phyloP scores from a whole-genome alignment of 2,797 vertebrate genomes.

The Botia almorhae region DNA sequence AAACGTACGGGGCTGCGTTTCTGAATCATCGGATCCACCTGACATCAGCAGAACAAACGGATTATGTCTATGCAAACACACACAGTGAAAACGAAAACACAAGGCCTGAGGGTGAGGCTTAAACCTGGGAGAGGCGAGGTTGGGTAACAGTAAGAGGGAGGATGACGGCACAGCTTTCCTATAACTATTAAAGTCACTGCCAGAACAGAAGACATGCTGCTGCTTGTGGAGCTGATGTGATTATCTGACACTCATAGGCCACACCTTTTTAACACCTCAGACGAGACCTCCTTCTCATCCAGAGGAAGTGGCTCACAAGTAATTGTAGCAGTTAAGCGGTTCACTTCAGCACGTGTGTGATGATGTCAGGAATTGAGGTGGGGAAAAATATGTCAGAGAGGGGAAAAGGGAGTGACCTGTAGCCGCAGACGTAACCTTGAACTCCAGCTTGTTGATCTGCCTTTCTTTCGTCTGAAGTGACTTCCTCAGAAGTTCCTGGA shows the following conservation, averaged over 20 bases:
- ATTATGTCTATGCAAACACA: neutral
- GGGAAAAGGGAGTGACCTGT: conserved; percentile 61
- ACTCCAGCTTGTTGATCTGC: conserved; percentile 62
- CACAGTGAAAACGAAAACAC: conserved; percentile 35
- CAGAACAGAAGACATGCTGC: conserved; percentile 48
- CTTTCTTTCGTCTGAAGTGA: conserved; percentile 65
- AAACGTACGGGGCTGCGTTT: neutral
- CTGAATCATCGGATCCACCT: conserved; percentile 1
- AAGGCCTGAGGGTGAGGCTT: conserved; percentile 21
- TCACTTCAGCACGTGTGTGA: neutral
- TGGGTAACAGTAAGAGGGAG: conserved; percentile 11
- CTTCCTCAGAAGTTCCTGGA: conserved; percentile 77
- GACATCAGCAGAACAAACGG: neutral
- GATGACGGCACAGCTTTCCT: conserved; percentile 15
- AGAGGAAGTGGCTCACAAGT: neutral
- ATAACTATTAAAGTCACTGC: neutral
- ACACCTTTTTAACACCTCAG: neutral
- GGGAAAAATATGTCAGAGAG: neutral
- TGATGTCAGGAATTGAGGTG: neutral
- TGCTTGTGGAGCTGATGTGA: conserved; percentile 46
- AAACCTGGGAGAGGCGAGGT: conserved; percentile 4
- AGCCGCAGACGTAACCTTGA: neutral
- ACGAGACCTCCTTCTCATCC: neutral
- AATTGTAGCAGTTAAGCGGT: neutral
- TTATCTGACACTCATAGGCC: neutral